Evolutionary conservation across 2,888 invertebrate genomes (phyloP), one percentile per base, ranked within the genome.

Genomic region (Monochamus alternatus): DNA sequence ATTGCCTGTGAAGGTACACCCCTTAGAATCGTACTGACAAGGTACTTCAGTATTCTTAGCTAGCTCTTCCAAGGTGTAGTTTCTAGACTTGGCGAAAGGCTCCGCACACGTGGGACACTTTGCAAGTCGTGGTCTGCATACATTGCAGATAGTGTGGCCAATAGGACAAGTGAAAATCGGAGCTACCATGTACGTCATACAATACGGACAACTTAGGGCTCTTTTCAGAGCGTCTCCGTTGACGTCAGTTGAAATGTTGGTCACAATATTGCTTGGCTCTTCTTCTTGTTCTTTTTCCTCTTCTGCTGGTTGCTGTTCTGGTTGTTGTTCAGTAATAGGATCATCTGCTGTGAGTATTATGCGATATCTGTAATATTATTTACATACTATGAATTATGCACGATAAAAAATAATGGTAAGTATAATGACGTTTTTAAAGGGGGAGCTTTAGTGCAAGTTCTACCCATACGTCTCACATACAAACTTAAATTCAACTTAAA

Each of bases 81-180:
- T 69, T 58, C 74, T 74, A 5, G 69, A 44, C 5, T 58, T 44
- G 4, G 43, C 63, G 10, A 69, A 60, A 5, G 55, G 64, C n/a
- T 63, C 58, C 10, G 63, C 30, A 58, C 74, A 74, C 2, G 74
- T 12, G 10, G 74, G 74, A 22, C 74, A 74, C 5, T 30, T 31
- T 5, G 14, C 31, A 8, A 69, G 63, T 31, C 52, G 51, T 8
- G 63, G 64, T 47, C 47, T 69, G 64, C 74, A 74, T 9, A 63
- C 38, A 30, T 55, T 55, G 44, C 74, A 74, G n/a, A 74, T 30
- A 4, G 64, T 69, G 51, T 74, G 74, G 4, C 74, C 74, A 30
- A 63, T 74, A n/a, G 51, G n/a, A 12, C 74, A 75, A 10, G n/a
- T 52, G 30, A 64, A 75, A 43, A 75, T 75, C 0, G 74, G 74